Conservation (phyloP, 2,113 vertebrate species). For the Lota lota region DNA sequence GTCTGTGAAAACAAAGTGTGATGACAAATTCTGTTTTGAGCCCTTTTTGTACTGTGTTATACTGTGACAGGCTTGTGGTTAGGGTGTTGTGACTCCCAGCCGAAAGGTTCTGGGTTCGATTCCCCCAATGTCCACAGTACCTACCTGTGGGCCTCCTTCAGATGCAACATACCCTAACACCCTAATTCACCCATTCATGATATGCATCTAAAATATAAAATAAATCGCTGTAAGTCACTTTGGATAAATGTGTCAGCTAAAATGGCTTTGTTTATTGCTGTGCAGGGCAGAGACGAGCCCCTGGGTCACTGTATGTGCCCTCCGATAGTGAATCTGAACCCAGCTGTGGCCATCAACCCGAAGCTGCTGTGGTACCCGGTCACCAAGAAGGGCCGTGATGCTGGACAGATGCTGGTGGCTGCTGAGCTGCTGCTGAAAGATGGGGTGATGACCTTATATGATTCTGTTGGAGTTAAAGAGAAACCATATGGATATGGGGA, state of each 20-base stretch:
- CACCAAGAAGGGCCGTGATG: slow-evolving; percentile 73
- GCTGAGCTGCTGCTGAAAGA: slow-evolving; percentile 89
- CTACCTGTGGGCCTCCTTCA: neutral
- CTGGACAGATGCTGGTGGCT: slow-evolving; percentile 86
- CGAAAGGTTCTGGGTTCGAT: too few species aligned
- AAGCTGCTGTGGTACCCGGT: slow-evolving; percentile 91
- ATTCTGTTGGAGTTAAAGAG: neutral
- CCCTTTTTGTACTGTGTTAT: neutral
- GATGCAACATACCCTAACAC: too few species aligned
- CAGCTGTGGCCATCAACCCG: slow-evolving; percentile 70
- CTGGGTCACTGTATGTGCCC: slow-evolving; percentile 84
- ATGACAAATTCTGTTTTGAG: too few species aligned
- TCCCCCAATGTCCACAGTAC: too few species aligned
- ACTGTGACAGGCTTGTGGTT: neutral
- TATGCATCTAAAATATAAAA: too few species aligned
- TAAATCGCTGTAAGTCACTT: too few species aligned
- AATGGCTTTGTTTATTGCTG: slow-evolving; percentile 27
- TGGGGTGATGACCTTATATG: slow-evolving; percentile 71
- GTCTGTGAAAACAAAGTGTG: too few species aligned
- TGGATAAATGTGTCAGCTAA: too few species aligned
- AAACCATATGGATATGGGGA: too few species aligned
- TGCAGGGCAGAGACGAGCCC: slow-evolving; percentile 92
- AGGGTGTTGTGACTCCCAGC: too few species aligned
- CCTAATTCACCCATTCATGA: too few species aligned
- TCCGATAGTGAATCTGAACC: slow-evolving; percentile 85